Conservation (phyloP, 2,888 invertebrate genomes). For the Phlogophora meticulosa region DNA sequence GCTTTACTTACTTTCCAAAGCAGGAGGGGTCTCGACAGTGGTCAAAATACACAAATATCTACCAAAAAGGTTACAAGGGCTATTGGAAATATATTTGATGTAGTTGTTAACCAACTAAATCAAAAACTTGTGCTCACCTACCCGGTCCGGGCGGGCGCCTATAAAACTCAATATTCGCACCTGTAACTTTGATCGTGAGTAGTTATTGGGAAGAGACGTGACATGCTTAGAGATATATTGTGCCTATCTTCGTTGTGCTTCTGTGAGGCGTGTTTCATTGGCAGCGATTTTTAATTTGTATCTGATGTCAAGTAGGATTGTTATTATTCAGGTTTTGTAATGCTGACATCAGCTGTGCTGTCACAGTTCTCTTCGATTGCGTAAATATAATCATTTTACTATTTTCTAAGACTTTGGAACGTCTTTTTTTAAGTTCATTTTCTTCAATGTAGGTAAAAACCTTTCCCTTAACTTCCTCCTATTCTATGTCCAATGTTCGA, state of each 20-base stretch:
- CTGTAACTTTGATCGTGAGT: slow-evolving; percentile 48
- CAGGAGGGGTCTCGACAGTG: too few relatives aligned
- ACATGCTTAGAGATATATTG: not conserved
- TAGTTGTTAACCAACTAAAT: slow-evolving; percentile 64
- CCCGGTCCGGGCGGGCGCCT: slow-evolving; percentile 51
- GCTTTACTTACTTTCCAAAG: too few relatives aligned
- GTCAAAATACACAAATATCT: not conserved
- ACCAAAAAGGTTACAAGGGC: not conserved
- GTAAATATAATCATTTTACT: not conserved
- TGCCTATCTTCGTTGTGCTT: slow-evolving; percentile 32
- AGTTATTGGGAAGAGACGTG: slow-evolving; percentile 33
- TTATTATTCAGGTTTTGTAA: not conserved
- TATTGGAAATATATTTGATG: slow-evolving; percentile 47
- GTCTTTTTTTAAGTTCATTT: not conserved
- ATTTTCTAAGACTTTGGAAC: not conserved
- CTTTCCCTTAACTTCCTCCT: not conserved
- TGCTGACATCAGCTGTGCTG: not conserved
- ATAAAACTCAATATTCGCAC: slow-evolving; percentile 68
- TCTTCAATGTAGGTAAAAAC: slow-evolving; percentile 4
- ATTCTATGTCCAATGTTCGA: slow-evolving; percentile 68
- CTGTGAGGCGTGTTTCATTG: slow-evolving; percentile 1
- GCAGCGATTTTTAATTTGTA: not conserved
- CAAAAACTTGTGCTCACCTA: slow-evolving; percentile 60
- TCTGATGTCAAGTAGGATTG: too few relatives aligned
- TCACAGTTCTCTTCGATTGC: not conserved